A percentile compares a stretch with the other conserved stretches of the same genome.
Conservation (phyloP, 2,888 invertebrate species). For the Hipparchia semele region DNA sequence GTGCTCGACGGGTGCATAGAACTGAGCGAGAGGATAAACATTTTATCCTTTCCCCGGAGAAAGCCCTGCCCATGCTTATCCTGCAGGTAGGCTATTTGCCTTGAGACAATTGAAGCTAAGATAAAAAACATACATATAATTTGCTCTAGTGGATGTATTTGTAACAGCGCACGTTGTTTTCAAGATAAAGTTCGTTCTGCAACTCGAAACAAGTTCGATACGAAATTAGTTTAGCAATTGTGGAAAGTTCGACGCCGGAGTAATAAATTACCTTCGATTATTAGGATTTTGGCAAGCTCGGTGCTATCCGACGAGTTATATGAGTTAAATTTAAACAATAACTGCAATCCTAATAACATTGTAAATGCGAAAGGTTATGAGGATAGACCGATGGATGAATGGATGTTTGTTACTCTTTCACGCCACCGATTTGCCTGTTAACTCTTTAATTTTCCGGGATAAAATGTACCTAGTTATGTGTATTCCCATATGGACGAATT, state of each 20-base stretch:
- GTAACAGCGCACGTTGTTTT: background rate
- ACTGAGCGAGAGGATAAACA: too few relatives aligned
- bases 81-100: too few relatives aligned
- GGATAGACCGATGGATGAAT: too few relatives aligned
- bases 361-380: too few relatives aligned
- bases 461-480: too few relatives aligned
- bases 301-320: background rate
- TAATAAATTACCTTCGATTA: constrained; percentile 26
- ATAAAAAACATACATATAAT: background rate
- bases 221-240: constrained; percentile 30
- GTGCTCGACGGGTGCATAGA: too few relatives aligned
- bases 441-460: too few relatives aligned
- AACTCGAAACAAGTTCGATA: constrained; percentile 23
- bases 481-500: too few relatives aligned
- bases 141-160: background rate
- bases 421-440: too few relatives aligned
- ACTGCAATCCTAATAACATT: background rate
- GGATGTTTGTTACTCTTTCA: too few relatives aligned
- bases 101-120: background rate
- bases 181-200: constrained; percentile 17
- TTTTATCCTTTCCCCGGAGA: too few relatives aligned
- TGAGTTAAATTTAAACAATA: constrained; percentile 3
- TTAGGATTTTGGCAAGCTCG: constrained; percentile 15
- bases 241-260: constrained; percentile 17
- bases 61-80: too few relatives aligned